These are phyloP conservation scores for Valencia hispanica DNA, from an alignment of 2,797 vertebrate species.

Conservation along the genomic window DNA sequence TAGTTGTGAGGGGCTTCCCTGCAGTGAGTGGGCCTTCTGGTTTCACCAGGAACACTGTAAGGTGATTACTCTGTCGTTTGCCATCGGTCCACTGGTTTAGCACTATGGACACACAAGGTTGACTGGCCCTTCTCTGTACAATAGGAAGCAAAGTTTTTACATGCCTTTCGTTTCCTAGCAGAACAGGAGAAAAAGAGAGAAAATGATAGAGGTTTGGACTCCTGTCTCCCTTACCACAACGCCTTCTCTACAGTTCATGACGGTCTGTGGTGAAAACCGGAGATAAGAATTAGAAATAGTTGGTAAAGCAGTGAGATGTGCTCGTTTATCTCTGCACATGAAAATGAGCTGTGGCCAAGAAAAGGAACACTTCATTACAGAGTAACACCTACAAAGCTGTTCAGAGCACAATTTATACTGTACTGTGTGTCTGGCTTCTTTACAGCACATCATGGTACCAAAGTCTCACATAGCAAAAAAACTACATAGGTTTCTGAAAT, in stretches of 20 bases:
- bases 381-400: not conserved
- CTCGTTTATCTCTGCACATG: not conserved
- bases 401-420: not conserved
- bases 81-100: constrained; percentile 80
- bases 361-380: not conserved
- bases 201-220: not conserved
- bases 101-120: constrained; percentile 77
- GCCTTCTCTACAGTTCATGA: not conserved
- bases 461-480: no score
- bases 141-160: constrained; percentile 48
- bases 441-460: no score
- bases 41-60: constrained; percentile 82
- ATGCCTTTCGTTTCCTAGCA: constrained; percentile 31
- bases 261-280: not conserved
- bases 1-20: constrained; percentile 75
- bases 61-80: constrained; percentile 86
- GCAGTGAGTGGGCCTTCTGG: constrained; percentile 66
- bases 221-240: not conserved
- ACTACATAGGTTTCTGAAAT: not conserved
- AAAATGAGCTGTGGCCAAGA: not conserved
- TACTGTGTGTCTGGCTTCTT: not conserved
- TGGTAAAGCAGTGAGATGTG: not conserved
- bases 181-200: not conserved
- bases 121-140: constrained; percentile 66
- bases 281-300: not conserved